Base-by-base conservation (phyloP, 2,797 vertebrate genomes). In the Onychomys torridus region DNA sequence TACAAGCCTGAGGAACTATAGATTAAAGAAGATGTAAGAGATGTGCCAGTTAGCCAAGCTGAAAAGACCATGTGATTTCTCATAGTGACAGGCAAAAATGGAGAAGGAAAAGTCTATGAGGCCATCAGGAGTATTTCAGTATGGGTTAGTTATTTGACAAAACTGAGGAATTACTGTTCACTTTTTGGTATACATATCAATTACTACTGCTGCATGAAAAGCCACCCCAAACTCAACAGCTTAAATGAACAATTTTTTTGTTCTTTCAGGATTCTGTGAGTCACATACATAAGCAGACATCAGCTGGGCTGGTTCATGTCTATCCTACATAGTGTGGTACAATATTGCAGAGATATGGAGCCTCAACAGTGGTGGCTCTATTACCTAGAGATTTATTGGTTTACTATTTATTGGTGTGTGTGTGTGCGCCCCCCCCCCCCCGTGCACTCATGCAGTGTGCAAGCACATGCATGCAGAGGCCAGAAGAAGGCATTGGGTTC, bases 161-260 rank as follows among this genome's bases (percentile, higher is more conserved):
- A 89, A 90, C 90, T 37, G 46, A 96, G 23, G 43, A 73, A 81
- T 71, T 49, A 37, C 16, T 46, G 1, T 69, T 92, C 2, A 2
- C 4, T 75, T 34, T 90, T 78, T 43, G 40, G 52, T 9, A 3
- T 46, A 12, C 32, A 9, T 10, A 92, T 52, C 37, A 40, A 14
- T 63, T 57, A 75, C 61, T 89, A 10, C 71, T 82, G 40, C 23
- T 59, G 29, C 19, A 12, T 73, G 95, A 88, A 59, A 93, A 92
- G 61, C 7, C 34, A 57, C 21, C n/a, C 78, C 19, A 12, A 57
- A 71, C 37, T 7, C 12, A 75, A 3, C 40, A 57, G 10, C 73
- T 81, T 82, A n/a, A 92, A 25, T 79, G 37, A 17, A 59, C n/a
- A 37, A 55, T 2, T 43, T 1, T 75, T 65, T 61, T 52, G 65